A percentile compares a stretch with the other conserved stretches of the same genome.
These are phyloP conservation scores for Bovichtus variegatus DNA, from an alignment of 2,797 vertebrate genomes.

Conservation along the genomic window DNA sequence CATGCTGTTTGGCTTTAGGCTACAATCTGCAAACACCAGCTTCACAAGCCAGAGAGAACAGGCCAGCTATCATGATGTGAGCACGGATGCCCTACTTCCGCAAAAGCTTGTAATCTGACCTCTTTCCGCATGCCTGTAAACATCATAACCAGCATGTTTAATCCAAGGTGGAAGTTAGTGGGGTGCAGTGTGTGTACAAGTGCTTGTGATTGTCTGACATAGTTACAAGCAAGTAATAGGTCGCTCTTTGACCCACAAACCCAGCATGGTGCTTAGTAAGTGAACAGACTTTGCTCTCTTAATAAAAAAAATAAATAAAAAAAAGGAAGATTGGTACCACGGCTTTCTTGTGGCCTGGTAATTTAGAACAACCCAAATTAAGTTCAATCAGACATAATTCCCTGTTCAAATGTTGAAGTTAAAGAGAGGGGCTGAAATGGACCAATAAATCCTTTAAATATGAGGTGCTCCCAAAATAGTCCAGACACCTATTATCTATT, in stretches of 20 bases:
- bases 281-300: background rate
- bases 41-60: conserved; percentile 36
- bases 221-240: conserved; percentile 35
- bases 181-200: conserved; percentile 20
- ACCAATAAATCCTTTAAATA: conserved; percentile 67
- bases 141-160: conserved; percentile 71
- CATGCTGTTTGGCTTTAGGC: conserved; percentile 58
- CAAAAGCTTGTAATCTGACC: conserved; percentile 79
- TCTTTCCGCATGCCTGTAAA: conserved; percentile 64
- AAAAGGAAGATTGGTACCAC: conserved; percentile 17
- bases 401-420: conserved; percentile 39
- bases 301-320: too few species aligned
- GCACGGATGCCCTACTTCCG: conserved; percentile 72
- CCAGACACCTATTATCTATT: conserved; percentile 77
- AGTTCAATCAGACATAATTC: conserved; percentile 61
- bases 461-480: conserved; percentile 65
- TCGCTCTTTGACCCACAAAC: conserved; percentile 29
- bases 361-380: conserved; percentile 60
- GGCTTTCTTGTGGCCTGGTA: conserved; percentile 19
- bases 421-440: conserved; percentile 43
- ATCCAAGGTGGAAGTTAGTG: conserved; percentile 61
- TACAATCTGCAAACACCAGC: conserved; percentile 48
- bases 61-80: conserved; percentile 29
- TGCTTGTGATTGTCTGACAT: conserved; percentile 50
- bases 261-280: background rate